Conservation (phyloP, 2,888 invertebrate species). For the Orgyia antiqua region DNA sequence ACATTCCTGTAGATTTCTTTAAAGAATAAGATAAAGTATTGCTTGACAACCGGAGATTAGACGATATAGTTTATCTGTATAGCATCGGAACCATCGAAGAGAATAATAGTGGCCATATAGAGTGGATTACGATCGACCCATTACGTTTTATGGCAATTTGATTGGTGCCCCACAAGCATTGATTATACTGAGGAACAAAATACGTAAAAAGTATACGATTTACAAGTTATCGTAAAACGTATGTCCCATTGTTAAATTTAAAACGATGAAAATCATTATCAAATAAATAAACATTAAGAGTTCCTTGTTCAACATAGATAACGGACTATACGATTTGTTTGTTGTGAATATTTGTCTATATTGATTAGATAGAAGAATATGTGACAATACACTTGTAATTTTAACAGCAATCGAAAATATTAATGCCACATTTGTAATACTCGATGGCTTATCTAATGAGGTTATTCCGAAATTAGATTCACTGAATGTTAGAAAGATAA, state of each 20-base stretch:
- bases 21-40: constrained; percentile 24
- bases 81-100: constrained; percentile 48
- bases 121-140: constrained; percentile 60
- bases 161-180: constrained; percentile 66
- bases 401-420: constrained; percentile 9
- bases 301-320: constrained; percentile 36
- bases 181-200: constrained; percentile 42
- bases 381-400: constrained; percentile 8
- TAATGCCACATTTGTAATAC: constrained; percentile 8
- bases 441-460: constrained; percentile 8
- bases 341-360: constrained; percentile 15
- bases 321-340: constrained; percentile 24
- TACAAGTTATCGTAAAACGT: constrained; percentile 59
- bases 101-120: constrained; percentile 69
- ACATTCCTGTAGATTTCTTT: constrained; percentile 4
- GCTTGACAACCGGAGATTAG: constrained; percentile 8
- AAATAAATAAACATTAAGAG: constrained; percentile 39
- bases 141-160: constrained; percentile 69
- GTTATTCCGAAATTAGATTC: constrained; percentile 6
- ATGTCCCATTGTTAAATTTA: constrained; percentile 59
- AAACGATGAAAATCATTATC: constrained; percentile 51
- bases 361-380: constrained; percentile 17
- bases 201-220: constrained; percentile 57
- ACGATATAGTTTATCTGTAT: constrained; percentile 31
- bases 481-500: constrained; percentile 12